Evolutionary conservation across 2,888 invertebrate species (phyloP), one percentile per base, ranked within the genome.

Genomic region (Drosophila cracens): DNA sequence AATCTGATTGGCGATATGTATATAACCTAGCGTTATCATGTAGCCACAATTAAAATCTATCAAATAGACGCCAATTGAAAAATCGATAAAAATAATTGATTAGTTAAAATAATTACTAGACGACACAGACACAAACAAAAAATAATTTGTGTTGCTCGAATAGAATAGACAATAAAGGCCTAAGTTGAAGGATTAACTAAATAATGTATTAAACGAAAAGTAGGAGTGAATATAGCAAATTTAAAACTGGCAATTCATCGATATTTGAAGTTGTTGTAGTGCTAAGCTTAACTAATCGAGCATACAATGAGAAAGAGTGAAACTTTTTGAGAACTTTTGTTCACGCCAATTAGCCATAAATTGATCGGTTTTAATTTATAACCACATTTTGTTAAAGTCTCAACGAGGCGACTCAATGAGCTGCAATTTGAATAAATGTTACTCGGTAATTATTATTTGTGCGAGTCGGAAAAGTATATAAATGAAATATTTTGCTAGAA

Each of bases 401-500:
- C 36, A 57, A 63, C 60, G 56, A 66, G 52, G 38, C 74, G 56
- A 38, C 46, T 66, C 59, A 67, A 62, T 66, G 62, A 65, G 59
- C 58, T 70, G 79, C 79, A 81, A 83, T 88, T 85, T 81, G 72
- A 84, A 83, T 82, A 86, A 76, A 76, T 78, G 62, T 58, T 58
- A 65, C 62, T 73, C 68, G 65, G 69, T 67, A 79, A 81, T 83
- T 79, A 69, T 79, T 76, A 71, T 73, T 82, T 82, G 86, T 73
- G 59, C 53, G 46, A 62, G 34, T 72, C 68, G 48, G 36, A 57
- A 71, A 88, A 62, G 78, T 80, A 80, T 82, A 85, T 82, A 82
- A 85, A 87, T 87, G 76, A 87, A 88, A 85, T 83, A 81, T 81
- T 84, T 83, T 81, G 79, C 79, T 79, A 52, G 82, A 88, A 87